These are phyloP conservation scores for Molorchus minor DNA, from an alignment of 2,888 invertebrate species.

Conservation along the genomic window DNA sequence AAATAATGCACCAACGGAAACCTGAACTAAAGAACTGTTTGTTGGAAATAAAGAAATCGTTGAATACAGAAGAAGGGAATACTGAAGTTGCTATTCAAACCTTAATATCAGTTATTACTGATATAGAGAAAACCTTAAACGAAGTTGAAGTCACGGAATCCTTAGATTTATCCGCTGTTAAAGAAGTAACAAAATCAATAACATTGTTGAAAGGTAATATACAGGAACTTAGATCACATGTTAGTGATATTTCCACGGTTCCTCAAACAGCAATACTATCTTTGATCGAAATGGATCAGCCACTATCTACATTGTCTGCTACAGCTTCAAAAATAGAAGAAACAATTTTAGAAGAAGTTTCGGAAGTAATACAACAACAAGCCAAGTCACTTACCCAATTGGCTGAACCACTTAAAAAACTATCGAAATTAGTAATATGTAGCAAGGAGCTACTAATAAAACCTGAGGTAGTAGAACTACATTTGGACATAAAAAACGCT, in stretches of 20 bases:
- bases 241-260: constrained; percentile 22
- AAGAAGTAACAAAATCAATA: constrained; percentile 9
- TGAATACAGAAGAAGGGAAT: constrained; percentile 23
- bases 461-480: too few relatives aligned
- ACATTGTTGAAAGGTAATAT: constrained; percentile 25
- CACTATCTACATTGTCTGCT: constrained; percentile 14
- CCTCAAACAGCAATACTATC: constrained; percentile 30
- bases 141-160: neutral
- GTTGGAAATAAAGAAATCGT: constrained; percentile 37
- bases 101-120: neutral
- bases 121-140: constrained; percentile 3
- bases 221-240: constrained; percentile 25
- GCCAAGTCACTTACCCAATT: too few relatives aligned
- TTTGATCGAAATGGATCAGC: constrained; percentile 30
- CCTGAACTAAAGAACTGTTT: constrained; percentile 37
- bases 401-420: too few relatives aligned
- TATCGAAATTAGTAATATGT: too few relatives aligned
- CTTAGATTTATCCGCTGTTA: neutral
- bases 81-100: neutral
- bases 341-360: too few relatives aligned
- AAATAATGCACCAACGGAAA: constrained; percentile 37
- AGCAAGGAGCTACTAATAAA: too few relatives aligned
- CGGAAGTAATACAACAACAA: too few relatives aligned
- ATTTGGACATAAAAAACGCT: too few relatives aligned
- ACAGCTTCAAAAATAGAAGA: constrained; percentile 1